Evolutionary conservation across 2,797 vertebrate genomes (phyloP), one percentile per base, ranked within the genome.

Genomic region (Menidia menidia): DNA sequence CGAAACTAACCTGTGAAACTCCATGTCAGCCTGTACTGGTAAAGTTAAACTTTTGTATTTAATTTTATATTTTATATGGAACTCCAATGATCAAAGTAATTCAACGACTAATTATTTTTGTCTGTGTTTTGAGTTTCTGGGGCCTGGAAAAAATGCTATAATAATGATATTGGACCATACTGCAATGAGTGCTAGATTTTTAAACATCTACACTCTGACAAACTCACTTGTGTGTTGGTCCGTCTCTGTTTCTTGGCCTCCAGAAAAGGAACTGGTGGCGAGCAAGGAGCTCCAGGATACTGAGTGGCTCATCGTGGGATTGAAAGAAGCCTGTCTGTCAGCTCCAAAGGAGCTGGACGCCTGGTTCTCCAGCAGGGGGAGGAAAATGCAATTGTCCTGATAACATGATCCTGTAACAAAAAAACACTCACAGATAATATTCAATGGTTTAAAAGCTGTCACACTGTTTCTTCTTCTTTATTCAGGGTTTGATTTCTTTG

Each of bases 371-470:
- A 91, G 81, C 77, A 90, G 82, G 14, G 87, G 87, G 56, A 81
- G 57, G 42, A 50, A 84, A 33, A 86, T 60, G 25, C 14, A 75
- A 51, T 19, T 85, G 60, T 86, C 73, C 67, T 64, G 87, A 60
- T 60, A 85, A 86, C 88, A 89, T 87, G 83, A 82, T 78, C 61
- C 90, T 93, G 85, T 2, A 88, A 75, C 62, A 60, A 42, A 68
- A 14, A 79, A 13, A 66, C 0, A 53, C 30, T 25, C 48, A 57
- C 11, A 43, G 43, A 51, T 62, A 39, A 48, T 19, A 3, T 48
- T 31, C 50, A 48, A 16, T 3, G 45, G 51, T 44, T 33, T 58
- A 2, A 16, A 53, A 48, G 30, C 3, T 41, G 6, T 25, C 16
- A 30, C 6, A 32, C 1, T 18, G n/a, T 43, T 66, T 39, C 10